Percentiles rank a stretch among this genome's conserved stretches.
phyloP scores from a whole-genome alignment of 2,113 vertebrate species.

The Turdus rufiventris region DNA sequence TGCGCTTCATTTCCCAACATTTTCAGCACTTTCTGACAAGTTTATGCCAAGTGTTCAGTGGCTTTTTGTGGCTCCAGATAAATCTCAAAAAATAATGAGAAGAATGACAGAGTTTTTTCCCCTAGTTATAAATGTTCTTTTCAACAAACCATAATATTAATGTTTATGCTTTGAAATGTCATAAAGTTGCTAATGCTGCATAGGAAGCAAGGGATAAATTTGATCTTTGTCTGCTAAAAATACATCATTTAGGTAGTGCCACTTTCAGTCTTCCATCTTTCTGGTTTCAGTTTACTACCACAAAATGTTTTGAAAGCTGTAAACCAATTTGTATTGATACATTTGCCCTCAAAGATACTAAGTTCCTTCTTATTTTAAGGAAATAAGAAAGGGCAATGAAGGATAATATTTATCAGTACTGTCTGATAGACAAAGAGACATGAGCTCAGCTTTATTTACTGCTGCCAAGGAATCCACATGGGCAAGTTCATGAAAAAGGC shows the following conservation, averaged over 20 bases:
- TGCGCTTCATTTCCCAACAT: neutral
- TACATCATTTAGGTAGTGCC: neutral
- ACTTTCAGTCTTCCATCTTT: neutral
- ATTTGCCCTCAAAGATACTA: neutral
- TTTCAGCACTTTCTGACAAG: neutral
- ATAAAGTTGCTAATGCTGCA: neutral
- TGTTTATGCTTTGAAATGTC: neutral
- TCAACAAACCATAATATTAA: neutral
- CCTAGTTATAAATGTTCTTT: neutral
- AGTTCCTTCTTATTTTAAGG: neutral
- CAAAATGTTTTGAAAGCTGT: neutral
- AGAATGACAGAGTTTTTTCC: neutral
- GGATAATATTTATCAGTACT: neutral
- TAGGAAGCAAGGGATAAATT: neutral
- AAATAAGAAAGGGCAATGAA: neutral
- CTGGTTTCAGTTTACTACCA: neutral
- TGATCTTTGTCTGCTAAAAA: neutral
- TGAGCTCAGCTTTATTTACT: neutral
- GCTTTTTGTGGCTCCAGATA: neutral
- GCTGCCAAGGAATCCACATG: neutral
- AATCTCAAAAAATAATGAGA: neutral
- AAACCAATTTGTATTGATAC: neutral
- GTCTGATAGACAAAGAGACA: neutral
- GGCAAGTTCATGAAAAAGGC: neutral
- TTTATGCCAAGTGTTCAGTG: neutral